phyloP scores from a whole-genome alignment of 2,113 vertebrate species.

The Bettongia penicillata region DNA sequence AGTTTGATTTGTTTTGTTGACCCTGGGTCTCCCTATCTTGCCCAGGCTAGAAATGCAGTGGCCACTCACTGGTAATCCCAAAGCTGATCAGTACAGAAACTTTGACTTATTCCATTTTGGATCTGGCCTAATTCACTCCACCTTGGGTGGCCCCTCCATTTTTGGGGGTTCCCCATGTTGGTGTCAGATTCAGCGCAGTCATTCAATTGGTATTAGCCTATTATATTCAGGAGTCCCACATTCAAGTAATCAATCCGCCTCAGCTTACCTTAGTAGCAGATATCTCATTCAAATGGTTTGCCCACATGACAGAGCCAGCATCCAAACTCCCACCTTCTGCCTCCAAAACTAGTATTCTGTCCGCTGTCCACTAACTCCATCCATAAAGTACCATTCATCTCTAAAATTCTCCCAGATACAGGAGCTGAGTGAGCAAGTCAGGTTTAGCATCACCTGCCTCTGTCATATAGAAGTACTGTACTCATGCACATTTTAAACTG shows the following conservation, averaged over 20 bases:
- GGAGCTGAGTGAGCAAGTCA: slow-evolving; percentile 36
- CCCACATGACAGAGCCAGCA: not conserved
- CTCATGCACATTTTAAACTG: slow-evolving; percentile 66
- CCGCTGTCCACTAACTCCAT: not conserved
- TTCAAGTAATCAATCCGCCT: not conserved
- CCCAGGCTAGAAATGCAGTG: not conserved
- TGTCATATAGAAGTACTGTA: slow-evolving; percentile 48
- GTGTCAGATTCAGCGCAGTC: not conserved
- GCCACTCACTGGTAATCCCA: not conserved
- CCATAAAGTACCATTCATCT: slow-evolving; percentile 8
- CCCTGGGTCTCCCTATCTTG: not conserved
- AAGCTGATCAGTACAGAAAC: not conserved
- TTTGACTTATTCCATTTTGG: not conserved
- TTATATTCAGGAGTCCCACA: not conserved
- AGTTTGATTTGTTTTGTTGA: not conserved
- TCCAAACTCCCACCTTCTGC: not conserved
- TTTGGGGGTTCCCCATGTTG: not conserved
- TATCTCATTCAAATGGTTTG: not conserved
- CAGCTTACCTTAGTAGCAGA: not conserved
- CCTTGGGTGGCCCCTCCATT: not conserved
- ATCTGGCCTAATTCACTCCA: not conserved
- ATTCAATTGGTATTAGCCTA: not conserved
- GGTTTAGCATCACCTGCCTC: slow-evolving; percentile 36
- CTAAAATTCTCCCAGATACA: not conserved
- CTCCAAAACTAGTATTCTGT: not conserved